Base-by-base conservation (phyloP, 1,140 invertebrate genomes). In the Zaprionus nigranus region DNA sequence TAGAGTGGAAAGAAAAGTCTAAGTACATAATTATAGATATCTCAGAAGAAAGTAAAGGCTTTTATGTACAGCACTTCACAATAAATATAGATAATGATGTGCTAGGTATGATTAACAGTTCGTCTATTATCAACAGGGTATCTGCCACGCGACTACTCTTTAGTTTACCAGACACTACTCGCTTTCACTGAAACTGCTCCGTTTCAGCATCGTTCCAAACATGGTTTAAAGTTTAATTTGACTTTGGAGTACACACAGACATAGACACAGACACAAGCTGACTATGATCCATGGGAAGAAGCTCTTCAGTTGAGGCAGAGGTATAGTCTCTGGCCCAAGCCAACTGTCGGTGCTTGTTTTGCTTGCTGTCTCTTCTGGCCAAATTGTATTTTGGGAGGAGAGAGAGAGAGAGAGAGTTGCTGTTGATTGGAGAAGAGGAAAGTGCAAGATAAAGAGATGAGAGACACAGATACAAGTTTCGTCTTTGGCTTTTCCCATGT, bases 181-280 rank as follows among this genome's bases (percentile, higher is more conserved):
- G 36, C 62, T 28, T 65, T 40, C 40, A 49, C 49, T 24, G 24
- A 43, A 26, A 54, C 49, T 49, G 65, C 20, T 62, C 17, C 36
- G 51, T 43, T 59, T 22, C 13, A 20, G 30, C 13, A 6, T 36
- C 49, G 5, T 49, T 56, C 20, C 57, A 40, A 51, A 38, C 63
- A 67, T 57, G 60, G 69, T 75, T 53, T 62, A 46, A 66, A 72
- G 46, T 66, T 76, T 65, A 66, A 65, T 73, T 77, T 76, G n/a
- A 57, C 60, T 59, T 53, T 24, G 13, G 13, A 28, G 26, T 13
- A 36, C 65, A 61, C 59, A 43, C 38, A 40, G 26, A 30, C 59
- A 24, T 9, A n/a, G 15, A 28, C 13, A 60, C 46, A 17, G 5
- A 36, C 20, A 7, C 17, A 40, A 56, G 49, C 58, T 38, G 24